Base-by-base conservation (phyloP, 2,888 invertebrate genomes). In the Poecilobothrus nobilitatus region DNA sequence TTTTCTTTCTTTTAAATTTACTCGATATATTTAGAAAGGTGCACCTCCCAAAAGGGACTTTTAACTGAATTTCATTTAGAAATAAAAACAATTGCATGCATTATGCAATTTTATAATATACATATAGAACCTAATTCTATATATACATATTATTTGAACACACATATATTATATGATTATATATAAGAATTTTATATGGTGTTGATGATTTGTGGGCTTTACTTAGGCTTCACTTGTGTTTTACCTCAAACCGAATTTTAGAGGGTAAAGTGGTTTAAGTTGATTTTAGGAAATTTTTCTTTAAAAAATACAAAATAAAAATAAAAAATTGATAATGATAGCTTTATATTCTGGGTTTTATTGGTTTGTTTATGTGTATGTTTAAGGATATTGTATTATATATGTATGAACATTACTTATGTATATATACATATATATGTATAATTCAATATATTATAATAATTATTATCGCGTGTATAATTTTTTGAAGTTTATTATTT, bases 181-280 rank as follows among this genome's bases (percentile, higher is more conserved):
- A 15, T 53, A 18, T 6, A 53, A 53, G 53, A 53, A 53, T 53
- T 27, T 8, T 12, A 53, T 12, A 18, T 18, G 15, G 18, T 63
- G 27, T 63, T 63, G 22, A 27, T 27, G 12, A 63, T 63, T 66
- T 69, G 71, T 37, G 71, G 67, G 69, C 37, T 68, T 69, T 64
- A 37, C 70, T 70, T 71, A 70, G 71, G 70, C 69, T 69, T 68
- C 66, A 70, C 68, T 72, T 72, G 71, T 69, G 71, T 72, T 70
- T 61, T 69, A 71, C 72, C 72, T 72, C 72, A 72, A 71, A 71
- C 72, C 72, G 66, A 71, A 72, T 70, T 69, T 72, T 15, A 53
- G 53, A 53, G 53, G 53, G 53, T 53, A 53, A 53, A 9, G 53
- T 53, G 53, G 53, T 53, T 41, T 53, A 53, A 53, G 53, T 53